Percentiles rank a stretch among this genome's conserved stretches.
Conservation (phyloP, 2,797 vertebrate genomes). For the Sitta carolinensis region DNA sequence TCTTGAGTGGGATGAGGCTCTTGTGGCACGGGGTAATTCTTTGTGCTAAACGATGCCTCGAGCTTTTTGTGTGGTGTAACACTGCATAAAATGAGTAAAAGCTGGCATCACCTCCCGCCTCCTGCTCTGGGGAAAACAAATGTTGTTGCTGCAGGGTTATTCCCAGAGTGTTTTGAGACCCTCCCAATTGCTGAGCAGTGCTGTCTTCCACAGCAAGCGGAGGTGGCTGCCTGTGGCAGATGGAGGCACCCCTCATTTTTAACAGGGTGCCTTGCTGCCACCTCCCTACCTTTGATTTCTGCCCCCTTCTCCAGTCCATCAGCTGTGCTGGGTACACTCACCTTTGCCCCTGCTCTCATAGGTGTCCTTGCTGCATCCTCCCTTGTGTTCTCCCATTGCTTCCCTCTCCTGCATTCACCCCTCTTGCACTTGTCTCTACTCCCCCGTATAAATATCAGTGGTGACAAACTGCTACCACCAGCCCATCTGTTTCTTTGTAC, state of each 20-base stretch:
- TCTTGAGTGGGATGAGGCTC: not conserved
- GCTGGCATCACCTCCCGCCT: constrained; percentile 48
- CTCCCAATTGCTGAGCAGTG: not conserved
- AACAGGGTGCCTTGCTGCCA: not conserved
- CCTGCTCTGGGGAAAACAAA: constrained; percentile 51
- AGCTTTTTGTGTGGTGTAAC: constrained; percentile 44
- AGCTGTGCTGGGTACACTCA: accelerated
- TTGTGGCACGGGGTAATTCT: not conserved
- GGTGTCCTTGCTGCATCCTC: not conserved
- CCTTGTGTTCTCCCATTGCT: not conserved
- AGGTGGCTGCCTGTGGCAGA: constrained; percentile 30
- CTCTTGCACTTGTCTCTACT: constrained; percentile 49
- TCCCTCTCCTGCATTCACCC: not conserved
- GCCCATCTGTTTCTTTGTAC: constrained; percentile 81
- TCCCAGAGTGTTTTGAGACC: constrained; percentile 44
- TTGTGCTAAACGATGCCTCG: not conserved
- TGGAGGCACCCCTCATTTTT: not conserved
- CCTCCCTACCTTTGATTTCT: not conserved
- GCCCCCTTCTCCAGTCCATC: not conserved
- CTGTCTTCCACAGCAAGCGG: not conserved
- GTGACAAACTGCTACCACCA: constrained; percentile 75
- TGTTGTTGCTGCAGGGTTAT: constrained; percentile 53
- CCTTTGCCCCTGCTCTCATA: not conserved
- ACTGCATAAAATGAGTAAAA: constrained; percentile 60
- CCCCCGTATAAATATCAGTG: constrained; percentile 65